These are phyloP conservation scores for Nematostella vectensis DNA, from an alignment of 92 coral and sea anemone genomes.

Conservation along the genomic window DNA sequence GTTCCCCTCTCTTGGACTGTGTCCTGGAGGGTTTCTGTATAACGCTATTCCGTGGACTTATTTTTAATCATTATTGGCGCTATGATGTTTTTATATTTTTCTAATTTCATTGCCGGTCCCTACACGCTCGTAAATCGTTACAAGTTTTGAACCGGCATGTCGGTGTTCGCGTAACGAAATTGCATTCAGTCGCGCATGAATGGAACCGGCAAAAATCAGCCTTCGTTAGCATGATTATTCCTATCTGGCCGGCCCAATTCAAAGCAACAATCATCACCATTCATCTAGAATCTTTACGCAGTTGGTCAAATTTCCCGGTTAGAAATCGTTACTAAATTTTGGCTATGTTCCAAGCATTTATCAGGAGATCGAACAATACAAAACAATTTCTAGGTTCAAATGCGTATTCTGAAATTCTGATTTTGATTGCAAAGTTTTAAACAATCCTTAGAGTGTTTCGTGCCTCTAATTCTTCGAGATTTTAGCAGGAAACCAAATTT, in stretches of 20 bases:
- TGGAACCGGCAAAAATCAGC: no score
- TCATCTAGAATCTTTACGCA: background rate
- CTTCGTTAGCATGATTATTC: no score
- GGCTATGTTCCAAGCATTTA: constrained; percentile 33
- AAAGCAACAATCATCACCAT: no score
- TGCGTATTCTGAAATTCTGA: constrained; percentile 29
- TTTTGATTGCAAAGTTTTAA: constrained; percentile 15
- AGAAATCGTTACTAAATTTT: constrained; percentile 16
- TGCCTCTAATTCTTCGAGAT: background rate
- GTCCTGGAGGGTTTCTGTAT: constrained; percentile 5
- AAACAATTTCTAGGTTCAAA: constrained; percentile 15
- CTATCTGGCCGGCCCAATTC: no score
- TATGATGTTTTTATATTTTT: constrained; percentile 9
- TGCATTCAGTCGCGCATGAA: constrained; percentile 21
- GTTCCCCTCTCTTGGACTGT: background rate
- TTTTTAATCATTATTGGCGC: constrained; percentile 14
- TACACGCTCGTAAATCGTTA: constrained; percentile 34
- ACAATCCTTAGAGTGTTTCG: background rate
- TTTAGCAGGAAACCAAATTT: background rate
- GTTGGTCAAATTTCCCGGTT: constrained; percentile 10
- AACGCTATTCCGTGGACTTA: background rate
- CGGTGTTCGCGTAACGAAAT: constrained; percentile 20
- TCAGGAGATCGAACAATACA: constrained; percentile 29
- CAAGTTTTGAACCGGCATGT: constrained; percentile 37
- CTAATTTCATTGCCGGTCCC: constrained; percentile 22